Conservation (phyloP, 1,140 invertebrate species). For the honey bee (Apis mellifera) region DNA sequence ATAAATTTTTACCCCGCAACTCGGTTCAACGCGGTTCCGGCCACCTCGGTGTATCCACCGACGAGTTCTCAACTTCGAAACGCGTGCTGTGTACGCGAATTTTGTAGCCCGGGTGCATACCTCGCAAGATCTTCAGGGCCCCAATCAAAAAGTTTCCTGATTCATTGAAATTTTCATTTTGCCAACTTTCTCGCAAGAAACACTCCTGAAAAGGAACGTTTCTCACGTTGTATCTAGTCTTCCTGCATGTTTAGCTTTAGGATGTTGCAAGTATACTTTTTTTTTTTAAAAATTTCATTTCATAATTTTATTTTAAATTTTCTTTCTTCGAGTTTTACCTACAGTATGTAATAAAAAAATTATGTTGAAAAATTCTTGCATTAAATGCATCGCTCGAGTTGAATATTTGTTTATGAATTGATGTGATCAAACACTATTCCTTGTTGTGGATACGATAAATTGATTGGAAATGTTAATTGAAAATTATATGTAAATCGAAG, state of each 20-base stretch:
- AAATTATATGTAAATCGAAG: not conserved
- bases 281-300: no score
- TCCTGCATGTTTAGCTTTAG: not conserved
- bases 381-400: no score
- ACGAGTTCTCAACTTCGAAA: conserved; percentile 27
- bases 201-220: not conserved
- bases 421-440: no score
- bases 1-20: conserved; percentile 24
- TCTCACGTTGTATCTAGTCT: not conserved
- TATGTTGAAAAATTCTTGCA: no score
- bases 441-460: no score
- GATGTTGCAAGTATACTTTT: no score
- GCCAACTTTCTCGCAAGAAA: conserved; percentile 21
- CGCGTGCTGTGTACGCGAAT: conserved; percentile 13
- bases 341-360: no score
- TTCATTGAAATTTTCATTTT: conserved; percentile 40
- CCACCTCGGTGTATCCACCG: not conserved
- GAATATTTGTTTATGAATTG: no score
- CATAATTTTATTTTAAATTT: no score
- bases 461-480: not conserved
- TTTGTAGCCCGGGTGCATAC: conserved; percentile 3
- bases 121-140: conserved; percentile 15
- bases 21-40: not conserved
- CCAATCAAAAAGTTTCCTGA: conserved; percentile 32
- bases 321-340: no score